Evolutionary conservation across 2,113 vertebrate species (phyloP), one percentile per base, ranked within the genome.

Genomic region (Periophthalmus modestus): DNA sequence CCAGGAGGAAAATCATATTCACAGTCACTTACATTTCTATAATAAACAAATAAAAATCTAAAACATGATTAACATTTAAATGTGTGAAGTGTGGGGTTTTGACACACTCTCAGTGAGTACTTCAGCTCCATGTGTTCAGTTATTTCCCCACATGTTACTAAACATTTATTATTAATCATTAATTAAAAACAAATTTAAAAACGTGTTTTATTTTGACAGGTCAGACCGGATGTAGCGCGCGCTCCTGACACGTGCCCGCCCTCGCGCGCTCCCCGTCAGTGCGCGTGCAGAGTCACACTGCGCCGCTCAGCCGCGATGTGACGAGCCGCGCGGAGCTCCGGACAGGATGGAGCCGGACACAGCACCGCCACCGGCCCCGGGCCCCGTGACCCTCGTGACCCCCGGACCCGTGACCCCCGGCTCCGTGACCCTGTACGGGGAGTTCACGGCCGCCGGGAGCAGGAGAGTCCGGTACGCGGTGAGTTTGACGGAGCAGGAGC

Each of bases 401-500:
- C n/a, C n/a, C n/a, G n/a, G n/a, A 3, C 28, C 2, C 28, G 28
- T 28, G 28, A 28, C 28, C 28, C 28, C 28, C 28, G 28, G 3
- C 28, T 3, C 28, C 28, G 77, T 83, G 10, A 83, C 82, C 47
- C 74, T 92, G 34, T 88, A 89, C 78, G 93, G 92, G 50, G 93
- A 93, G 72, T 93, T 93, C 72, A 79, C 89, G 10, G 15, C 62
- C 19, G 65, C 34, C 0, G 81, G 71, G 3, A 82, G 74, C 80
- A 77, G 81, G 43, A 90, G 89, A 85, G 84, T 83, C 79, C 50
- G 89, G 73, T 92, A 80, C 24, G 77, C 85, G 2, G 86, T 93
- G 36, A 85, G 75, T 34, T 62, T 94, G 77, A 92, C 89, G 5
- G 91, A 92, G 36, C 73, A 15, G 57, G 92, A 93, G 47, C 88